Conservation (phyloP, 2,113 vertebrate species). For the Catagonus wagneri region DNA sequence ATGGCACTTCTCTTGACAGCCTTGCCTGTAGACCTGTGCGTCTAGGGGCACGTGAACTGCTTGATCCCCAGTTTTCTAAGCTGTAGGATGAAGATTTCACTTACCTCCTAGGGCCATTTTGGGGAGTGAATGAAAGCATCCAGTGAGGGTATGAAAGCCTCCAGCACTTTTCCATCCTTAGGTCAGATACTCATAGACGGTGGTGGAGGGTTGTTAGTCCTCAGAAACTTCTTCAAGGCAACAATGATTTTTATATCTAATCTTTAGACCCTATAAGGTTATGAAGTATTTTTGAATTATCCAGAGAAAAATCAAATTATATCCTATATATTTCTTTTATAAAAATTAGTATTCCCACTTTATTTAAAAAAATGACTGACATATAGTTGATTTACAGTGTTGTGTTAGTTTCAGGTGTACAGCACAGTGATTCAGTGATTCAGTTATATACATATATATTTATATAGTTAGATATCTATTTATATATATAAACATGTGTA, state of each 20-base stretch:
- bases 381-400: background rate
- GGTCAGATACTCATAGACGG: background rate
- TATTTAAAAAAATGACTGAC: background rate
- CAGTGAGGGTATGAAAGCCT: background rate
- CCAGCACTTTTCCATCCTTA: fast-evolving
- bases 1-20: background rate
- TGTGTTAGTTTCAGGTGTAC: background rate
- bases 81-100: background rate
- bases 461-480: too few species aligned
- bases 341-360: background rate
- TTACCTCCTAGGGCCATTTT: background rate
- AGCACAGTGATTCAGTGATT: background rate
- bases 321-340: background rate
- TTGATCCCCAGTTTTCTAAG: background rate
- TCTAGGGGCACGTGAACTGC: background rate
- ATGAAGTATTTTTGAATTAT: background rate
- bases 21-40: background rate
- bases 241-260: background rate
- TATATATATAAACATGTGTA: too few species aligned
- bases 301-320: background rate
- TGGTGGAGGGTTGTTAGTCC: background rate
- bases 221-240: background rate
- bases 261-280: background rate
- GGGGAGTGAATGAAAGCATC: background rate
- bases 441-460: background rate